Percentiles rank a stretch among this genome's conserved stretches.
Conservation (phyloP, 2,113 vertebrate genomes). For the Pelusios castaneus region DNA sequence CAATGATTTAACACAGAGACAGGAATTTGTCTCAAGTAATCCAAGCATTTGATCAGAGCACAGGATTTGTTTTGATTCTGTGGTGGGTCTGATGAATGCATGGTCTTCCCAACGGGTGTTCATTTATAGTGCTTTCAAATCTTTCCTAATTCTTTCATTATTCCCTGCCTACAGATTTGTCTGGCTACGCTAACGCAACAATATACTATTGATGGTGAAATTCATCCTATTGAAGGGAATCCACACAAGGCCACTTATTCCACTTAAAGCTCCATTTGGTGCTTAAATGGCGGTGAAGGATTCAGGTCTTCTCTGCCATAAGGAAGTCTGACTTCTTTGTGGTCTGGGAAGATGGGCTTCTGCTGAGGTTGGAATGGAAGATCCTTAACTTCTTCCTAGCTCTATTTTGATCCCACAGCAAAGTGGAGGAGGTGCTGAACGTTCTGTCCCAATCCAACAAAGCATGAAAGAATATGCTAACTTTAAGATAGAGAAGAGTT, state of each 20-base stretch:
- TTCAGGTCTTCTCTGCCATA: background rate
- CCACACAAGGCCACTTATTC: background rate
- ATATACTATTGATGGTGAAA: background rate
- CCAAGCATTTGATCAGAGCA: background rate
- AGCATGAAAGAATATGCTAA: background rate
- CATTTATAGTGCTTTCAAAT: conserved; percentile 58
- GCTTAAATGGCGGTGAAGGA: background rate
- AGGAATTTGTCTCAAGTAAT: conserved; percentile 55
- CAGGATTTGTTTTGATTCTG: conserved; percentile 59
- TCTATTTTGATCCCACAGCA: background rate
- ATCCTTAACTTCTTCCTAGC: background rate
- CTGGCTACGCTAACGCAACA: background rate
- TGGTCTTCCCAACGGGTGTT: background rate
- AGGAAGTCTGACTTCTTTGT: accelerated
- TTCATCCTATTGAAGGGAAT: background rate
- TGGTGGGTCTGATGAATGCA: background rate
- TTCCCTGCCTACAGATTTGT: conserved; percentile 33
- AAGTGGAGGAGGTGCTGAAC: background rate
- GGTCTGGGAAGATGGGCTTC: background rate
- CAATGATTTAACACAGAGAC: conserved; percentile 49
- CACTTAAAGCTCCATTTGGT: background rate
- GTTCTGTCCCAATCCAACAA: background rate
- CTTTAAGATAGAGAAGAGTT: background rate
- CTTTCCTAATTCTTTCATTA: conserved; percentile 54
- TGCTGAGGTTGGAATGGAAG: background rate